phyloP scores from a whole-genome alignment of 2,888 invertebrate species.

The Cyclophora punctaria region DNA sequence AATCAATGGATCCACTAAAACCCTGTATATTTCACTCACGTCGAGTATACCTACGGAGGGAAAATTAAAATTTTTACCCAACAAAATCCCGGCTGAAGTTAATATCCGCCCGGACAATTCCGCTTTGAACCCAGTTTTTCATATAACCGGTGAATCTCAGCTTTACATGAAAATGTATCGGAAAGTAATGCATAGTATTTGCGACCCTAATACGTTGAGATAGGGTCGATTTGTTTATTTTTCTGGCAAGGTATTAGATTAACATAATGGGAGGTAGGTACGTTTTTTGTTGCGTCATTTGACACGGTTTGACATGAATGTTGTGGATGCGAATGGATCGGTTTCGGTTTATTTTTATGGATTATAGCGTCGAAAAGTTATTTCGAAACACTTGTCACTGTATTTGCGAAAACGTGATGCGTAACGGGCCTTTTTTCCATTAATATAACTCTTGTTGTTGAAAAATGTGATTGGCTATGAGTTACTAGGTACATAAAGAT shows the following conservation, averaged over 20 bases:
- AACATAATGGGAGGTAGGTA: slow-evolving; percentile 7
- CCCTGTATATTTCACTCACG: background rate
- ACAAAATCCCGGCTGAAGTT: slow-evolving; percentile 21
- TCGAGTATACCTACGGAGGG: slow-evolving; percentile 1
- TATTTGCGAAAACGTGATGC: no score
- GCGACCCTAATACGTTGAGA: no score
- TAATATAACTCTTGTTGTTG: no score
- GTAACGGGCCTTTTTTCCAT: no score
- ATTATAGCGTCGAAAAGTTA: background rate
- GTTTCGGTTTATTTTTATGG: slow-evolving; percentile 14
- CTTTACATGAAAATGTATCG: slow-evolving; percentile 12
- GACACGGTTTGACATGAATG: slow-evolving; percentile 13
- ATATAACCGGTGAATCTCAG: slow-evolving; percentile 16
- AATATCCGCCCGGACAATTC: slow-evolving; percentile 23
- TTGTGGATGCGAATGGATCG: slow-evolving; percentile 13
- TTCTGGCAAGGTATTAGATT: slow-evolving; percentile 2
- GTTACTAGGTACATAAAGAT: no score
- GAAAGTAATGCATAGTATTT: no score
- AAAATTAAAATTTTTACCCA: slow-evolving; percentile 22
- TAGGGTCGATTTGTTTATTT: no score
- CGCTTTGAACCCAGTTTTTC: slow-evolving; percentile 21
- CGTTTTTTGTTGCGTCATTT: slow-evolving; percentile 12
- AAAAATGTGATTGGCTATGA: no score
- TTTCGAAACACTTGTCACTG: no score
- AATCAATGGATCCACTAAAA: background rate